These are phyloP conservation scores for Phodopus roborovskii DNA, from an alignment of 2,113 vertebrate species.

Conservation along the genomic window DNA sequence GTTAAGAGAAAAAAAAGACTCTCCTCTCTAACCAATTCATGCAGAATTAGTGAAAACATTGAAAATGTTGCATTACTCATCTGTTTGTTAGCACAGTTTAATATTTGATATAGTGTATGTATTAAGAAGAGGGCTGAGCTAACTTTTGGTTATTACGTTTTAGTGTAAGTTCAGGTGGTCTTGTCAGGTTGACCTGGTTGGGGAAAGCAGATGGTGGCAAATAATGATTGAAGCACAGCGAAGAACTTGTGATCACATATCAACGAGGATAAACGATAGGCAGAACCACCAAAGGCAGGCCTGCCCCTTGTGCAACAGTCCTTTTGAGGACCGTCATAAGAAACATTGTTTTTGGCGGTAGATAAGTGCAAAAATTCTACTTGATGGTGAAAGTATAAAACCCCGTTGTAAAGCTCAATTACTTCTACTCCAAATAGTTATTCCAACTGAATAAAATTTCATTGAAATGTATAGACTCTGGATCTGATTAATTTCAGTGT, in stretches of 20 bases:
- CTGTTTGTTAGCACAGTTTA: neutral
- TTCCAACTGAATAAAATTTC: neutral
- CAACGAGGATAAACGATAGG: neutral
- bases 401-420: no score
- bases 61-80: neutral
- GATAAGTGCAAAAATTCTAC: neutral
- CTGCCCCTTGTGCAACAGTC: neutral
- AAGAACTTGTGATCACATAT: neutral
- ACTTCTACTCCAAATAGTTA: neutral
- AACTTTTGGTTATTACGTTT: neutral
- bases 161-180: fast-evolving
- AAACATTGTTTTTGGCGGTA: no score
- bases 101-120: neutral
- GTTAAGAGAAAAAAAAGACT: neutral
- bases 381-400: neutral
- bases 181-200: neutral
- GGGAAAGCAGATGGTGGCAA: neutral
- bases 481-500: neutral
- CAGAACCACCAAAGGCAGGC: no score
- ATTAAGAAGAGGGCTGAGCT: neutral
- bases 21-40: neutral
- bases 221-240: fast-evolving
- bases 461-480: no score
- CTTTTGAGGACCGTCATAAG: neutral
- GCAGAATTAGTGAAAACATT: neutral